Percentiles rank a stretch among this genome's conserved stretches.
These are phyloP conservation scores for Caenorhabditis imperialis DNA, from an alignment of 2,888 invertebrate species.

Conservation along the genomic window DNA sequence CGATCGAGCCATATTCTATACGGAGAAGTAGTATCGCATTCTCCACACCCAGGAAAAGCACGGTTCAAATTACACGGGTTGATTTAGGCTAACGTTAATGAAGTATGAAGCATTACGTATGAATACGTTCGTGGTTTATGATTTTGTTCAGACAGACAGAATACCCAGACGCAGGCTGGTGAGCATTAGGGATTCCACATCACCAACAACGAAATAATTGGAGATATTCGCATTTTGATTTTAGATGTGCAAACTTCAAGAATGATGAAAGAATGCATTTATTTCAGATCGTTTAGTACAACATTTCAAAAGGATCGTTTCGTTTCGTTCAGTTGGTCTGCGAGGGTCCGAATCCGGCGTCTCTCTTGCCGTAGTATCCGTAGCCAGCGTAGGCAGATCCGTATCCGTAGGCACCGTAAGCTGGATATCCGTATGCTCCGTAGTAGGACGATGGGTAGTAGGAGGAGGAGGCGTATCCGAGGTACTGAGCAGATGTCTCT, in stretches of 20 bases:
- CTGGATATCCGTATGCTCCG: constrained; percentile 31
- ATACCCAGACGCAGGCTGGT: no score
- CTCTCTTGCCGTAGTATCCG: constrained; percentile 23
- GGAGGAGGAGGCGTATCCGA: constrained; percentile 37
- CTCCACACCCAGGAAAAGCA: constrained; percentile 15
- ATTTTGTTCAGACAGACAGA: no score
- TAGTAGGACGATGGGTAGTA: constrained; percentile 40
- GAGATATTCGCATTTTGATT: not conserved
- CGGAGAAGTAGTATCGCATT: constrained; percentile 22
- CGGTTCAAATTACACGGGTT: constrained; percentile 6
- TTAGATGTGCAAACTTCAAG: not conserved
- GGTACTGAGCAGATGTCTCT: constrained; percentile 31
- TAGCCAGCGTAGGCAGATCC: constrained; percentile 29
- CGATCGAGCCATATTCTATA: constrained; percentile 19
- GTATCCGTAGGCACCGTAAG: not conserved
- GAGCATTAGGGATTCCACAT: no score
- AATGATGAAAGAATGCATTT: not conserved
- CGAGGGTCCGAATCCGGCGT: constrained; percentile 13
- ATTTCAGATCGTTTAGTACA: constrained; percentile 10
- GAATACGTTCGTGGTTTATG: no score
- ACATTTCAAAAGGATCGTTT: not conserved
- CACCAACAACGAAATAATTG: no score
- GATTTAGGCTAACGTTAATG: constrained; percentile 7
- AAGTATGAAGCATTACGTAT: no score
- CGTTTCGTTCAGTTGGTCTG: not conserved